Base-by-base conservation (phyloP, 2,797 vertebrate genomes). In the Ptychobarbus kaznakovi region DNA sequence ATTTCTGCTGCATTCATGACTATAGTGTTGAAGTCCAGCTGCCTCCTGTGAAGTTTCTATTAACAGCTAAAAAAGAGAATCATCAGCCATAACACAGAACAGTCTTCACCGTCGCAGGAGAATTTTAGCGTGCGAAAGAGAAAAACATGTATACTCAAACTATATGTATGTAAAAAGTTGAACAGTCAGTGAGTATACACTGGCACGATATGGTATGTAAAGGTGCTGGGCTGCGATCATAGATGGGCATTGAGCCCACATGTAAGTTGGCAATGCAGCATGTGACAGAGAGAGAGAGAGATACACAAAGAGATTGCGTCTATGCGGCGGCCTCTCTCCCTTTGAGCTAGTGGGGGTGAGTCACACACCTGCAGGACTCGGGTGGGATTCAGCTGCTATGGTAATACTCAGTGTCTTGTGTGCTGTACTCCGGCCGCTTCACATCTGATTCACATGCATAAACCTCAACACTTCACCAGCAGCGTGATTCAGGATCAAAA, bases 361-460 rank as follows among this genome's bases (percentile, higher is more conserved):
- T 91, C 89, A 91, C 88, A 88, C 89, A 89, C 88, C 88, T 90
- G 89, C 89, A 89, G 86, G 86, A 88, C 87, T 87, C 84, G 88
- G 88, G 84, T 89, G 90, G 90, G 90, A 89, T 88, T 89, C 79
- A 69, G 88, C 88, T 90, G 87, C 88, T 87, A 91, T 91, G 90
- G 89, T 87, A 85, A 91, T 90, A 84, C 86, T 77, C 72, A 63
- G 81, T 20, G 89, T 82, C 84, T 90, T 79, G 86, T 87, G 86
- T 86, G 87, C 87, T 87, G 85, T 85, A 83, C 85, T 85, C 85
- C 87, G 75, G 70, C 38, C 85, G 32, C 86, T 86, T 81, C 82
- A 88, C 80, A 76, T 90, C 84, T 87, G 79, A 85, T 83, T 89
- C 87, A 89, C 80, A 86, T 77, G 80, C 85, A 88, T 86, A 76